Conservation (phyloP, 1,140 invertebrate species). For the Steinernema feltiae region DNA sequence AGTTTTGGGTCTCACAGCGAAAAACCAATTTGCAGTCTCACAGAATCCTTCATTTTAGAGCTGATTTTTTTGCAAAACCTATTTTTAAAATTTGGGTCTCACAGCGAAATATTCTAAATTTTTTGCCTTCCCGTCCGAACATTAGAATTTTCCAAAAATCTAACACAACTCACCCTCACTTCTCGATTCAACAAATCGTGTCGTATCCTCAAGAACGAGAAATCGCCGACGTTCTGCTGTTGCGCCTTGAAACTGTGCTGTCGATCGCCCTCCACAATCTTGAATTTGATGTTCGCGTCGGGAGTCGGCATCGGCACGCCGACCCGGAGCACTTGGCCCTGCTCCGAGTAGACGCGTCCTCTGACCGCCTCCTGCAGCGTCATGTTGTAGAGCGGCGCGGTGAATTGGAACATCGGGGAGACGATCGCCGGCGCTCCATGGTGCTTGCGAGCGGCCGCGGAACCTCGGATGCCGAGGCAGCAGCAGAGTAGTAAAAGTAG, state of each 20-base stretch:
- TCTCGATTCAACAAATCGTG: constrained; percentile 35
- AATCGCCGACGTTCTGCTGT: constrained; percentile 29
- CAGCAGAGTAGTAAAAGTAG: constrained; percentile 10
- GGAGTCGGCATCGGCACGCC: constrained; percentile 25
- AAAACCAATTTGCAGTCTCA: no score
- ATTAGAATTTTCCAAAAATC: constrained; percentile 16
- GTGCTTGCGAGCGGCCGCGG: neutral
- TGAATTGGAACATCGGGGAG: constrained; percentile 31
- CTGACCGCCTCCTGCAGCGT: constrained; percentile 31
- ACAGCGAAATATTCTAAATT: constrained; percentile 13
- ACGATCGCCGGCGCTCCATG: neutral
- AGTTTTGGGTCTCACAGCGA: no score
- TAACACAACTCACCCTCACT: constrained; percentile 31
- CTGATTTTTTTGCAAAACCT: no score
- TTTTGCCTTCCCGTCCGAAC: neutral
- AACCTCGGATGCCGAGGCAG: neutral
- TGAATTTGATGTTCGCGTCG: constrained; percentile 26
- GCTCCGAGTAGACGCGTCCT: neutral
- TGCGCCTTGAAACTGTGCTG: constrained; percentile 33
- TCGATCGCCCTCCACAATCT: constrained; percentile 34
- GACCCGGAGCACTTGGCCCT: constrained; percentile 12
- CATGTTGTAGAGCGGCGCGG: constrained; percentile 33
- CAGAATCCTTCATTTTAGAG: no score
- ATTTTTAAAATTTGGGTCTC: no score
- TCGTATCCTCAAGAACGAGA: constrained; percentile 36